phyloP scores from a whole-genome alignment of 2,888 invertebrate species.

The Deroplatys truncata region DNA sequence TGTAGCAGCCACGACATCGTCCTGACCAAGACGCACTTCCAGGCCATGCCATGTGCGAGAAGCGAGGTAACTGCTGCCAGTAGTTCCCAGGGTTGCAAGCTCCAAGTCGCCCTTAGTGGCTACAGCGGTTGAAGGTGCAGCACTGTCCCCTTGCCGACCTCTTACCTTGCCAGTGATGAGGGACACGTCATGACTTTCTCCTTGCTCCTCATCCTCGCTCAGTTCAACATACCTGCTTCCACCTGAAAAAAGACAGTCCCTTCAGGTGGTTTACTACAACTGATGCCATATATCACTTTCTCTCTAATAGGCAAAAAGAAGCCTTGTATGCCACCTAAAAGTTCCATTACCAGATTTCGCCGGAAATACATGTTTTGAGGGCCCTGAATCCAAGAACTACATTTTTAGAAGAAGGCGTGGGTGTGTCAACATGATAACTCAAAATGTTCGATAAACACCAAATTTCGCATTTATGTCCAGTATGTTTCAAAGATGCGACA shows the following conservation, averaged over 20 bases:
- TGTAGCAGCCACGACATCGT: background rate
- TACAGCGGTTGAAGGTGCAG: background rate
- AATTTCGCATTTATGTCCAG: too few relatives aligned
- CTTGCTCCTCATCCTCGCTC: background rate
- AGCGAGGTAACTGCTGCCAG: background rate
- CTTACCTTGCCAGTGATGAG: background rate
- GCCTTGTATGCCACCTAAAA: too few relatives aligned
- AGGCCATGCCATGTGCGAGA: background rate
- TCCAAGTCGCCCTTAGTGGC: background rate
- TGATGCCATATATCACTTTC: too few relatives aligned
- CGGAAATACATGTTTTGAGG: too few relatives aligned
- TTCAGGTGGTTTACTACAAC: too few relatives aligned
- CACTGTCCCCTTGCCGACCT: background rate
- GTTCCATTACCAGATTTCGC: too few relatives aligned
- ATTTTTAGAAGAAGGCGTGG: too few relatives aligned
- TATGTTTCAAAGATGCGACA: too few relatives aligned
- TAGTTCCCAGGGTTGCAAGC: background rate
- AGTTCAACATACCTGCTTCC: background rate
- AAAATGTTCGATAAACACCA: too few relatives aligned
- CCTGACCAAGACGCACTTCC: background rate
- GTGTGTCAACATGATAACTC: too few relatives aligned
- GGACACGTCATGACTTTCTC: background rate
- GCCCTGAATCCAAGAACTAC: too few relatives aligned
- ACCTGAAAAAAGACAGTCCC: background rate
- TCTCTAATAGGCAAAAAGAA: too few relatives aligned